Evolutionary conservation across 2,113 vertebrate genomes (phyloP).

Genomic region (Prunella fulvescens): DNA sequence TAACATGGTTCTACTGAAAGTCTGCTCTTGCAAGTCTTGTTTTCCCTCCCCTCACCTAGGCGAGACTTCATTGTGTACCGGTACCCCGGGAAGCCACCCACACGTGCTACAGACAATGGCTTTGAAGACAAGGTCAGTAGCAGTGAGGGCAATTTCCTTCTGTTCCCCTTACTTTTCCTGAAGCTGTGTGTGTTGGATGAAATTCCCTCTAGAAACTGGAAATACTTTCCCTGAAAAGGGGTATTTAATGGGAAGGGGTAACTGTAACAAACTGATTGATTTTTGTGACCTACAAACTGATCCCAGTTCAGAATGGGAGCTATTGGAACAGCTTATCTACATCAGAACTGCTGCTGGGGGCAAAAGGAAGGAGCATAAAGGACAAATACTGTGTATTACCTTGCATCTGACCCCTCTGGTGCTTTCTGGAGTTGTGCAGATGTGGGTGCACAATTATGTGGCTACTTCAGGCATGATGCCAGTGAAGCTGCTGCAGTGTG

Average conservation of each 20-base stretch:
- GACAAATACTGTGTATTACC: not conserved
- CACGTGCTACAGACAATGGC: conserved; percentile 81
- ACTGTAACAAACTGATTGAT: not conserved
- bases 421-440: not conserved
- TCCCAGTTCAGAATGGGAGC: not conserved
- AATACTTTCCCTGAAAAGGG: not conserved
- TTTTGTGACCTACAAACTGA: not conserved
- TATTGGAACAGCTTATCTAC: not conserved
- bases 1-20: not conserved
- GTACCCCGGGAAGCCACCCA: conserved; percentile 88
- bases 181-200: not conserved
- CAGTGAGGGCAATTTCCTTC: not conserved
- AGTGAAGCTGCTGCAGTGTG: not conserved
- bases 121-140: conserved; percentile 84
- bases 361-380: not conserved
- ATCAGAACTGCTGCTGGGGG: not conserved
- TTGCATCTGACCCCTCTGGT: not conserved
- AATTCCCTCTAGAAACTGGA: too few species aligned
- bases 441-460: not conserved
- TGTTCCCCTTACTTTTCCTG: not conserved
- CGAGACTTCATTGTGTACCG: conserved; percentile 90
- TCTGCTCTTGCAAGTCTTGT: not conserved
- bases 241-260: not conserved
- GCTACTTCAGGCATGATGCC: not conserved
- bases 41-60: conserved; percentile 64